These are phyloP conservation scores for Baccha elongata DNA, from an alignment of 2,888 invertebrate genomes.

Conservation along the genomic window DNA sequence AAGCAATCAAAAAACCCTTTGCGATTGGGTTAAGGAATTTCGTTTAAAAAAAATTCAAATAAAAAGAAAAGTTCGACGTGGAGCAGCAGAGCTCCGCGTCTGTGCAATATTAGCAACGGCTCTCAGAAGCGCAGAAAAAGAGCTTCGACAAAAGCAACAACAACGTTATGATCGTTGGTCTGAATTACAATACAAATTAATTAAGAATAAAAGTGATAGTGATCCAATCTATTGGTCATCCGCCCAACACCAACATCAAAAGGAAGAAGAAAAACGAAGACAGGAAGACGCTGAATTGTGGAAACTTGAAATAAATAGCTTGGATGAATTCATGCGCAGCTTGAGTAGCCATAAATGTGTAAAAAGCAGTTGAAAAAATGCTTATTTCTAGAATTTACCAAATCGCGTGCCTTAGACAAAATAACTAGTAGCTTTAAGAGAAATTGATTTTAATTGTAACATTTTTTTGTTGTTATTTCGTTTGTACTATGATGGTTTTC, in stretches of 20 bases:
- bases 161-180: conserved; percentile 84
- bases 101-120: conserved; percentile 85
- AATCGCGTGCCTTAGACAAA: background rate
- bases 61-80: conserved; percentile 82
- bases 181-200: conserved; percentile 80
- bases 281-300: conserved; percentile 79
- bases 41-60: conserved; percentile 83
- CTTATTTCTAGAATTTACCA: background rate
- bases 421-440: background rate
- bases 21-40: conserved; percentile 84
- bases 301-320: conserved; percentile 84
- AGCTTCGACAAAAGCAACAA: conserved; percentile 84
- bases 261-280: conserved; percentile 76
- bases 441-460: conserved; percentile 38
- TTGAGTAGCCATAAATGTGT: conserved; percentile 79
- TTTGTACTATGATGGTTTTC: conserved; percentile 81
- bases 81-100: conserved; percentile 83
- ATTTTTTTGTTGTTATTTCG: conserved; percentile 72
- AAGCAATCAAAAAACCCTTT: conserved; percentile 78
- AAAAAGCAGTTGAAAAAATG: conserved; percentile 30
- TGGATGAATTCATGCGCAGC: conserved; percentile 85
- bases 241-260: conserved; percentile 60
- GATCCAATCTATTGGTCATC: conserved; percentile 7
- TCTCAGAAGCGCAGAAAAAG: conserved; percentile 83
- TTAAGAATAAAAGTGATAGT: conserved; percentile 17